Base-by-base conservation (phyloP, 2,888 invertebrate genomes). In the Chalcosyrphus nemorum region DNA sequence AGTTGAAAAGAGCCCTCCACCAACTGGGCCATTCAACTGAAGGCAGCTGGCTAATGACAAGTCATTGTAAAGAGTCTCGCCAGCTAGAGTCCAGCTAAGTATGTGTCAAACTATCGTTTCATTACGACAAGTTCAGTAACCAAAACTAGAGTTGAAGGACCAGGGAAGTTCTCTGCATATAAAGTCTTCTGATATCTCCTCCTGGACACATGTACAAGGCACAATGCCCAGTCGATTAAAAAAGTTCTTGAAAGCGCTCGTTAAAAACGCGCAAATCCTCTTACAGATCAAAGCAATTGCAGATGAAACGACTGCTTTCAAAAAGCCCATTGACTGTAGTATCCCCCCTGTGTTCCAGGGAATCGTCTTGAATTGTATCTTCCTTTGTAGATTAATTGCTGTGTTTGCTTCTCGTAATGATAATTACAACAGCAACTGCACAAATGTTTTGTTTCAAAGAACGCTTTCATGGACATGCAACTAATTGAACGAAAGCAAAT, bases 401-500 rank as follows among this genome's bases (percentile, higher is more conserved):
- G 9, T 32, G n/a, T 29, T 13, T 65, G 41, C 50, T n/a, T 4
- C 52, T 15, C 9, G n/a, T 13, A 54, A 21, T 7, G 41, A 21
- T 72, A 52, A 63, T 72, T 72, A 50, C 54, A 43, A 63, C n/a
- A 15, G 52, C 52, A 74, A 52, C 21, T 17, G 43, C 54, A 32
- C 11, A 11, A 4, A 21, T 24, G n/a, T 50, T 13, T 17, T 15
- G 11, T 47, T 15, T 35, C 47, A 66, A 59, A 59, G 54, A 61
- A 71, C 32, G 41, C 59, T 66, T 27, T 27, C 61, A 57, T 66
- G 47, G 57, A 61, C 29, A 38, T 32, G 50, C 38, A n/a, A n/a
- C 65, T 66, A 77, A 82, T 82, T 82, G 77, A 77, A 72, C 35
- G 47, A 72, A 82, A 82, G 9, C 72, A 61, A 77, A 77, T 72